Evolutionary conservation across 2,888 invertebrate genomes (phyloP).

Genomic region (Caenorhabditis becei): DNA sequence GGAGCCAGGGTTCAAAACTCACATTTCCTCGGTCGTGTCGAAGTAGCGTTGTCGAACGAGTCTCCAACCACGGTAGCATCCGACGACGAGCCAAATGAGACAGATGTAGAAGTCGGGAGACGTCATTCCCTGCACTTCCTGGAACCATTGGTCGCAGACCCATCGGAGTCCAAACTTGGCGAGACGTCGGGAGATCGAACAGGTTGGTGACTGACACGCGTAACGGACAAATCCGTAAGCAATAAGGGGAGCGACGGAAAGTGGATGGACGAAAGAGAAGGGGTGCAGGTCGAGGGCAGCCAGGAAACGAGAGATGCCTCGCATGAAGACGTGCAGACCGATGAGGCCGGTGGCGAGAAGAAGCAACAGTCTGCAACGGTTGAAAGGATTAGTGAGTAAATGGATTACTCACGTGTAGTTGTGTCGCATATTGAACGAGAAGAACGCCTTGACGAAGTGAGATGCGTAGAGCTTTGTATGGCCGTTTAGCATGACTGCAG

Average conservation of each 20-base stretch:
- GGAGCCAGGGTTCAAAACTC: conserved; percentile 12
- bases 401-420: conserved; percentile 56
- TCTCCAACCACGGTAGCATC: conserved; percentile 70
- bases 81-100: conserved; percentile 68
- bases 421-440: conserved; percentile 35
- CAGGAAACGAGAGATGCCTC: conserved; percentile 75
- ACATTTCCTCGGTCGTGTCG: conserved; percentile 76
- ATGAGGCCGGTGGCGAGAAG: conserved; percentile 66
- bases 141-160: conserved; percentile 65
- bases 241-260: conserved; percentile 70
- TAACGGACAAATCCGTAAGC: conserved; percentile 57
- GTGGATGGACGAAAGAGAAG: conserved; percentile 73
- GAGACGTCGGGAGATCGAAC: conserved; percentile 46
- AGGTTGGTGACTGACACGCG: conserved; percentile 52
- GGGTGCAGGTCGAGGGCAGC: conserved; percentile 75
- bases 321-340: conserved; percentile 70
- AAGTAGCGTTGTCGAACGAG: conserved; percentile 65
- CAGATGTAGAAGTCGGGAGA: conserved; percentile 67
- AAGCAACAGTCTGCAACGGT: conserved; percentile 64
- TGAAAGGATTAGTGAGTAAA: background rate
- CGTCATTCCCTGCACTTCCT: conserved; percentile 26
- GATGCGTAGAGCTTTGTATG: conserved; percentile 38
- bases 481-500: conserved; percentile 51
- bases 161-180: conserved; percentile 56
- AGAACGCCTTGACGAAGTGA: conserved; percentile 51